These are phyloP conservation scores for Acheta domesticus DNA, from an alignment of 2,888 invertebrate species.

Conservation along the genomic window DNA sequence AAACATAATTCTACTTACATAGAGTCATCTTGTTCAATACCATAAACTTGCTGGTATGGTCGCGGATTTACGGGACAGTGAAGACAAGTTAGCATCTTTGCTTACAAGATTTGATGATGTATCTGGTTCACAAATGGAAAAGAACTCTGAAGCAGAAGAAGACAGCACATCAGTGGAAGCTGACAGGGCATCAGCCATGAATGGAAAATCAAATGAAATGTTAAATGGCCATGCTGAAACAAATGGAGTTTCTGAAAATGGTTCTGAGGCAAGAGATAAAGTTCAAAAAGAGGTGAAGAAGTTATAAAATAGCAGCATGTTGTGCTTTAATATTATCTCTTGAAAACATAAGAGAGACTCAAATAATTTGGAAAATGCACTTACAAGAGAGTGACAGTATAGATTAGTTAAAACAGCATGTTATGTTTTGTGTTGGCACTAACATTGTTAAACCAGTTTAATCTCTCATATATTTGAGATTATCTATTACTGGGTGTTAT, in stretches of 20 bases:
- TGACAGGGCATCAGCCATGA: background rate
- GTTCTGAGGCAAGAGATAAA: background rate
- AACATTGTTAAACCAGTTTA: too few relatives aligned
- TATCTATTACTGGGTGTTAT: too few relatives aligned
- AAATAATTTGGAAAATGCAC: too few relatives aligned
- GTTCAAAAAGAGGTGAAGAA: background rate
- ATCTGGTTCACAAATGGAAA: background rate
- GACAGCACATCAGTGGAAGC: background rate
- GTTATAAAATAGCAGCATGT: background rate
- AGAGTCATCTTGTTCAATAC: slow-evolving; percentile 47
- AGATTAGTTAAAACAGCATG: too few relatives aligned
- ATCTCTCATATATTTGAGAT: too few relatives aligned
- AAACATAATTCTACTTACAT: slow-evolving; percentile 29
- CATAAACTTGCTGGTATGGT: slow-evolving; percentile 64
- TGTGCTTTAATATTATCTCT: too few relatives aligned
- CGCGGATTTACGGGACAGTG: slow-evolving; percentile 66
- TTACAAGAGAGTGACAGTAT: too few relatives aligned
- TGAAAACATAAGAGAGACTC: too few relatives aligned
- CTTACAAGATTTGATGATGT: slow-evolving; percentile 33
- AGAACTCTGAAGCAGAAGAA: background rate
- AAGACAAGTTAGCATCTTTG: slow-evolving; percentile 60
- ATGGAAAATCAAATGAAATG: background rate
- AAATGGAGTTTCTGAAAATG: background rate
- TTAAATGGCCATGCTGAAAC: background rate
- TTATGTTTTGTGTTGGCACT: too few relatives aligned